Evolutionary conservation across 2,113 vertebrate genomes (phyloP).

Genomic region (Galemys pyrenaicus): DNA sequence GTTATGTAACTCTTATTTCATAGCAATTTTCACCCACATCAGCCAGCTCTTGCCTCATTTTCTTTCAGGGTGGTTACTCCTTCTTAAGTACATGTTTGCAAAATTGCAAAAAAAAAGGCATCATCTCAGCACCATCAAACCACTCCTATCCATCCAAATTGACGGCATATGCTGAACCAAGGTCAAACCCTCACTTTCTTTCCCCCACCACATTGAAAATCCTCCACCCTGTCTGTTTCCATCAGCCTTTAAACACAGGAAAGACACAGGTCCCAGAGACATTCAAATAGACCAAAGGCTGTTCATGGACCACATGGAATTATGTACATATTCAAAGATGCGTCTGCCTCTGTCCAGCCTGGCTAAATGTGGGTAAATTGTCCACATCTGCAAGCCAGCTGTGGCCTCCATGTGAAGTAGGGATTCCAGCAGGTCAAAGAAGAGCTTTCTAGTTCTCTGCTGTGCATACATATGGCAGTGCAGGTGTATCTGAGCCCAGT

Average conservation of each 20-base stretch:
- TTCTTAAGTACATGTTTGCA: not conserved
- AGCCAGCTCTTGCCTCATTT: not conserved
- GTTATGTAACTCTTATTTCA: not conserved
- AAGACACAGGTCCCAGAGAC: not conserved
- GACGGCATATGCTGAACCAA: not conserved
- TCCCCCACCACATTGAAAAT: not conserved
- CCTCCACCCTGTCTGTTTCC: not conserved
- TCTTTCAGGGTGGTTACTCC: not conserved
- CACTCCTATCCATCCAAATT: not conserved
- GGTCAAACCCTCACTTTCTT: not conserved
- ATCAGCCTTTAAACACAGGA: not conserved
- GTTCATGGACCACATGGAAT: constrained; percentile 53
- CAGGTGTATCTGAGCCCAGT: not conserved
- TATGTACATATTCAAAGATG: constrained; percentile 25
- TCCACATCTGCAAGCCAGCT: constrained; percentile 64
- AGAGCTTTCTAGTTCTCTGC: not conserved
- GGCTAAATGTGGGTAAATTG: not conserved
- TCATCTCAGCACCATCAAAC: not conserved
- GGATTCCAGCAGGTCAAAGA: constrained; percentile 23
- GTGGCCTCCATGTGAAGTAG: constrained; percentile 34
- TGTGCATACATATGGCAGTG: not conserved
- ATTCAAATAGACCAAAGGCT: not conserved
- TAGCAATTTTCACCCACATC: not conserved
- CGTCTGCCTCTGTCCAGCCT: not conserved
- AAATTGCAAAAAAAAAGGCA: not conserved